Evolutionary conservation across 2,888 invertebrate species (phyloP).

Genomic region (Apantesis nais): DNA sequence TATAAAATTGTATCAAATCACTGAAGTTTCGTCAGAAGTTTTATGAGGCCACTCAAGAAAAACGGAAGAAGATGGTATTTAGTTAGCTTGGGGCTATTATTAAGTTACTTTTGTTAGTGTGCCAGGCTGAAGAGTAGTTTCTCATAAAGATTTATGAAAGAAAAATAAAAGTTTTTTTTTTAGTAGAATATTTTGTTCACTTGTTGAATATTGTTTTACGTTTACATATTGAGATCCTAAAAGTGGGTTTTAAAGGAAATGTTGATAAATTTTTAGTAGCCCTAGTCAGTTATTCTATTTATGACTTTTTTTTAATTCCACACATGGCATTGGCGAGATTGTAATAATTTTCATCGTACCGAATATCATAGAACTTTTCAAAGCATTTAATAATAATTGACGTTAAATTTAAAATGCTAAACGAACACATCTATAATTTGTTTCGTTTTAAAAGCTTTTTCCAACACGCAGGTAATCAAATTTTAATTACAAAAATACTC

Average conservation of each 20-base stretch:
- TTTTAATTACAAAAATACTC: background rate
- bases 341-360: too few relatives aligned
- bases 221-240: background rate
- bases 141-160: background rate
- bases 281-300: background rate
- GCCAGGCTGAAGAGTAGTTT: background rate
- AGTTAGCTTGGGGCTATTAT: conserved; percentile 26
- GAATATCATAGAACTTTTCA: too few relatives aligned
- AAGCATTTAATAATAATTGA: too few relatives aligned
- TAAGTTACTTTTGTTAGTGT: conserved; percentile 7
- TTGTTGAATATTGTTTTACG: background rate
- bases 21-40: conserved; percentile 29
- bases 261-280: background rate
- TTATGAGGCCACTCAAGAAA: conserved; percentile 28
- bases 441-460: background rate
- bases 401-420: background rate
- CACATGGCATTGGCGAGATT: too few relatives aligned
- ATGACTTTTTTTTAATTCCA: too few relatives aligned
- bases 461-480: background rate
- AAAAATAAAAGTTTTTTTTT: too few relatives aligned
- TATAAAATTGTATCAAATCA: conserved; percentile 24
- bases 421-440: background rate
- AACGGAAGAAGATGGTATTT: conserved; percentile 23
- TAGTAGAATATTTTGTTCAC: background rate
- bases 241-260: background rate